Evolutionary conservation across 2,113 vertebrate species (phyloP).

Genomic region (Acanthochromis polyacanthus): DNA sequence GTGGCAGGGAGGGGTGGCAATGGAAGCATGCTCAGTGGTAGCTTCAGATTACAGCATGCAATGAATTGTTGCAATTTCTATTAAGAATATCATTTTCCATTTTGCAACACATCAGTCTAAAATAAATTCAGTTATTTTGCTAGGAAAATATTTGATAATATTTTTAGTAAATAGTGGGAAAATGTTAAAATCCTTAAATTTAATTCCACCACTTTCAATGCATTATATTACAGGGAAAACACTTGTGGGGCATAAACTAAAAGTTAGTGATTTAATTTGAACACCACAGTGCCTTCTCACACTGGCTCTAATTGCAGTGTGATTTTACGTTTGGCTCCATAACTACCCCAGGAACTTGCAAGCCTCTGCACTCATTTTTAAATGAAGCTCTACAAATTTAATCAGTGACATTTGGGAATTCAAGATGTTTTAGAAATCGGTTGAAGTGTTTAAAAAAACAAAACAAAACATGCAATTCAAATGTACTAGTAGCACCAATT

Average conservation of each 20-base stretch:
- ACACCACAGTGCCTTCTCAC: neutral
- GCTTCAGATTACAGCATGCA: conserved; percentile 37
- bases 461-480: neutral
- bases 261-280: too few relatives aligned
- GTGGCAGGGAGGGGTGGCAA: neutral
- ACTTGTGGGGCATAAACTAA: too few relatives aligned
- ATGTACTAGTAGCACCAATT: neutral
- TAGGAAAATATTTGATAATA: too few relatives aligned
- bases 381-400: conserved; percentile 1
- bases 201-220: too few relatives aligned
- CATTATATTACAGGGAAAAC: too few relatives aligned
- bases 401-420: conserved; percentile 12
- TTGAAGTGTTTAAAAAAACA: neutral
- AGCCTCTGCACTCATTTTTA: neutral
- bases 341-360: neutral
- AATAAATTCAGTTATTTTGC: too few relatives aligned
- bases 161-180: too few relatives aligned
- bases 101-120: too few relatives aligned
- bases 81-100: neutral
- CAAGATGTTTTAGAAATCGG: neutral
- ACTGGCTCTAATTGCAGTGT: neutral
- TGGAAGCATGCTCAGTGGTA: conserved; percentile 15
- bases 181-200: too few relatives aligned
- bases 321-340: neutral
- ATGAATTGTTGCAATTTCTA: too few relatives aligned